Base-by-base conservation (phyloP, 2,797 vertebrate genomes). In the Neopelma chrysocephalum region DNA sequence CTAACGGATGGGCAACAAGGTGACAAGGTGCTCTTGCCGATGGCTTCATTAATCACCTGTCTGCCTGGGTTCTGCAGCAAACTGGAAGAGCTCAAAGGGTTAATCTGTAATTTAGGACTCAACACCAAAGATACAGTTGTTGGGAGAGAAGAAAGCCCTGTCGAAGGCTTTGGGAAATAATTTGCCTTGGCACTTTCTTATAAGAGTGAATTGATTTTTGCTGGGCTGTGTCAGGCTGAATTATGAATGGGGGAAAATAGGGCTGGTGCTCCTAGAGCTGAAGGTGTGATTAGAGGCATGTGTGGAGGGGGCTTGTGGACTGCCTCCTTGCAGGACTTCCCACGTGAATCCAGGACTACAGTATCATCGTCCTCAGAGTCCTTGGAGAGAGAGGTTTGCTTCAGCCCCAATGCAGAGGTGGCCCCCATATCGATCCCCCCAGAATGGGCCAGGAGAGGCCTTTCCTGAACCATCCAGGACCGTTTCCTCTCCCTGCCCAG, bases 141-240 rank as follows among this genome's bases (percentile, higher is more conserved):
- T 76, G 84, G 47, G 81, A 92, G 90, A 87, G 90, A 85, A 91
- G 92, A 87, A 88, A 95, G 82, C 73, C 69, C 66, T 10, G 32
- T 79, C 1, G 2, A 94, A 96, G 69, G 73, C 94, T 94, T 94
- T 81, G 73, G 90, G 93, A 95, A 96, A 95, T 96, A 96, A 97
- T 97, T 97, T 96, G 91, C 89, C 81, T 87, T 97, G 97, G 95
- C 96, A 97, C 82, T 94, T 95, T 94, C 95, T 94, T 97, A 96
- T 93, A 96, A 92, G 95, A 96, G 93, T 65, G 90, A 96, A 97
- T 97, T 97, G 97, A 97, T 97, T 97, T 97, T 96, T 97, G 83
- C 96, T 95, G 94, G 91, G 93, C 85, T 84, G n/a, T 94, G 96
- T 97, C 96, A 97, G 87, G 90, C 91, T 96, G 95, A 96, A 96